Conservation (phyloP, 2,797 vertebrate genomes). For the Chaunax sp. region DNA sequence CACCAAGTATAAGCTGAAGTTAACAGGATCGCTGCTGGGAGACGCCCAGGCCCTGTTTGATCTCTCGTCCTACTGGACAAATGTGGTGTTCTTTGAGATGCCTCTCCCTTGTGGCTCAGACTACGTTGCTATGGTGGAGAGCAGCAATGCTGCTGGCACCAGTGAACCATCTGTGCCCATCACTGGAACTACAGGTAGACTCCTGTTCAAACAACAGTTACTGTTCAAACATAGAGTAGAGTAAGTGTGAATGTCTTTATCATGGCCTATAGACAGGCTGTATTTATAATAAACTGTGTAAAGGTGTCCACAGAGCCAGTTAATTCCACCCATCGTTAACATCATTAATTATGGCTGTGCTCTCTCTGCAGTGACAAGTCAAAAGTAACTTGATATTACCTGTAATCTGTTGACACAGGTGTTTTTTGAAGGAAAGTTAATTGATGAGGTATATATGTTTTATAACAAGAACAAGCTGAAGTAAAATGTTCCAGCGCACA, state of each 20-base stretch:
- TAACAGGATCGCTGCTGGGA: conserved; percentile 75
- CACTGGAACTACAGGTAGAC: conserved; percentile 79
- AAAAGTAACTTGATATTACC: too few species aligned
- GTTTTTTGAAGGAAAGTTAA: too few species aligned
- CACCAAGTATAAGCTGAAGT: conserved; percentile 70
- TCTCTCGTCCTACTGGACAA: conserved; percentile 83
- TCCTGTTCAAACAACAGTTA: not conserved
- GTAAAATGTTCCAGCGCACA: too few species aligned
- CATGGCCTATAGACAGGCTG: too few species aligned
- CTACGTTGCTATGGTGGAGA: conserved; percentile 75
- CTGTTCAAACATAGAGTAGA: not conserved
- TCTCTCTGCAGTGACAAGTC: too few species aligned
- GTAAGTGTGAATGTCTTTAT: not conserved
- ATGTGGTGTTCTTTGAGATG: conserved; percentile 75
- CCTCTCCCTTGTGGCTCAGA: conserved; percentile 82
- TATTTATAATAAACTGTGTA: too few species aligned
- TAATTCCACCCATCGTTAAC: too few species aligned
- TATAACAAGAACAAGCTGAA: too few species aligned
- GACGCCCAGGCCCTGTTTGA: conserved; percentile 67
- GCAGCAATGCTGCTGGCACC: conserved; percentile 71
- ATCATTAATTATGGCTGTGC: too few species aligned
- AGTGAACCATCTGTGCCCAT: conserved; percentile 67
- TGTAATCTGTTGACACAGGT: too few species aligned
- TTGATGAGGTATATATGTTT: too few species aligned
- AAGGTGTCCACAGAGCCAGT: too few species aligned